Percentiles rank a stretch among this genome's conserved stretches.
These are phyloP conservation scores for Archocentrus centrarchus DNA, from an alignment of 2,113 vertebrate species.

Conservation along the genomic window DNA sequence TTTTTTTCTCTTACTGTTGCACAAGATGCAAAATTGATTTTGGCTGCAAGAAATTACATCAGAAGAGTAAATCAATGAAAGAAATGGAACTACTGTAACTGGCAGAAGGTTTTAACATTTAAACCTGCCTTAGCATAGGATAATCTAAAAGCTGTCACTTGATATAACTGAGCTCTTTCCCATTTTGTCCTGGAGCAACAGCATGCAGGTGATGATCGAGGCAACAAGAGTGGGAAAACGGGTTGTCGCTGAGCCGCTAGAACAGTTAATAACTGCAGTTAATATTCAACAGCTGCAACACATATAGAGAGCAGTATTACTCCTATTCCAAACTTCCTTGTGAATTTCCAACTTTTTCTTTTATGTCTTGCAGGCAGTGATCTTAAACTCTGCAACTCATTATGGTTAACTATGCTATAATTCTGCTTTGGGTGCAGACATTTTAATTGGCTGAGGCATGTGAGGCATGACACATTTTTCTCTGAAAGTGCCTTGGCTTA, in stretches of 20 bases:
- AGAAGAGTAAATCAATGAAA: slow-evolving; percentile 39
- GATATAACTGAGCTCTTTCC: background rate
- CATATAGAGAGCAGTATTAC: slow-evolving; percentile 19
- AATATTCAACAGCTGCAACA: background rate
- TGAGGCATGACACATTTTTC: slow-evolving; percentile 70
- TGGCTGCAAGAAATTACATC: slow-evolving; percentile 15
- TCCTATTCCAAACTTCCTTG: slow-evolving; percentile 46
- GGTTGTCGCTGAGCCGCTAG: slow-evolving; percentile 27
- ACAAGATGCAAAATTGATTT: slow-evolving; percentile 1
- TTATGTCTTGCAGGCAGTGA: slow-evolving; percentile 67
- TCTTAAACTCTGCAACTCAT: slow-evolving; percentile 71
- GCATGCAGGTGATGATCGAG: slow-evolving; percentile 15
- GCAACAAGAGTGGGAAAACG: slow-evolving; percentile 22
- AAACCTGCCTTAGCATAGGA: slow-evolving; percentile 11
- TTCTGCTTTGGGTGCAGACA: slow-evolving; percentile 71
- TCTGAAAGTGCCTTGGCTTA: slow-evolving; percentile 43
- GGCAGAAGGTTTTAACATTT: slow-evolving; percentile 15
- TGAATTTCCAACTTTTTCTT: slow-evolving; percentile 52
- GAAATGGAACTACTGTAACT: slow-evolving; percentile 3
- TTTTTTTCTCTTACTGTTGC: background rate
- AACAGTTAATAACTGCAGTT: slow-evolving; percentile 3
- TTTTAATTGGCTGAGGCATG: slow-evolving; percentile 72
- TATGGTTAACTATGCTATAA: slow-evolving; percentile 76
- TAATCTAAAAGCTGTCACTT: slow-evolving; percentile 36
- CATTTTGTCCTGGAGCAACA: background rate